Percentiles rank a stretch among this genome's conserved stretches.
Evolutionary conservation across 2,113 vertebrate species (phyloP).

Genomic region (Rhynchomys soricoides): DNA sequence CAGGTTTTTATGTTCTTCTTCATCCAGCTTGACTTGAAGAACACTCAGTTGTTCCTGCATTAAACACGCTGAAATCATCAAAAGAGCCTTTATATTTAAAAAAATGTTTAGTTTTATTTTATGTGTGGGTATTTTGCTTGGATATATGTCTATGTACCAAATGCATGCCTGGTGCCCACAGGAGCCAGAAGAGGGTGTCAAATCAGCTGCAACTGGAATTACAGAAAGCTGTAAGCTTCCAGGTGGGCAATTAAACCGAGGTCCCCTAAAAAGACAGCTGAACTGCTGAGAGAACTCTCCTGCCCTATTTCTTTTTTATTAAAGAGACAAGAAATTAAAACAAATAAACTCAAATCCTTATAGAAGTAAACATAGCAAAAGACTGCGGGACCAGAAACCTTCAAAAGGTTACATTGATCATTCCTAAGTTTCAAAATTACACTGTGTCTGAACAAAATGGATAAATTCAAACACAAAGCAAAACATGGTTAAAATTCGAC

Average conservation of each 20-base stretch:
- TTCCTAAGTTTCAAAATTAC: background rate
- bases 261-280: background rate
- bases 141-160: background rate
- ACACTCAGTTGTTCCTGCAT: constrained; percentile 90
- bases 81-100: background rate
- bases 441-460: background rate
- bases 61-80: background rate
- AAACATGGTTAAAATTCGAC: background rate
- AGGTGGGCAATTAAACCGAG: background rate
- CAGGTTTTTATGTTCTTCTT: constrained; percentile 92
- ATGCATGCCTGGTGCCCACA: background rate
- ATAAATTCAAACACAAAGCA: background rate
- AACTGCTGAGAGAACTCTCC: background rate
- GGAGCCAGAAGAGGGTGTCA: background rate
- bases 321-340: background rate
- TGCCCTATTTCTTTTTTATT: background rate
- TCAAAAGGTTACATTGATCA: background rate
- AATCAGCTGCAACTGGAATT: background rate
- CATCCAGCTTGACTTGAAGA: constrained; percentile 91
- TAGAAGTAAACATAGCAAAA: background rate
- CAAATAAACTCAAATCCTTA: background rate
- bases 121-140: background rate
- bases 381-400: background rate
- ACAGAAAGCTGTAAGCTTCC: background rate
- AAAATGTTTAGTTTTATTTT: background rate